Evolutionary conservation across 2,797 vertebrate species (phyloP), one percentile per base, ranked within the genome.

Genomic region (Dryobates pubescens): DNA sequence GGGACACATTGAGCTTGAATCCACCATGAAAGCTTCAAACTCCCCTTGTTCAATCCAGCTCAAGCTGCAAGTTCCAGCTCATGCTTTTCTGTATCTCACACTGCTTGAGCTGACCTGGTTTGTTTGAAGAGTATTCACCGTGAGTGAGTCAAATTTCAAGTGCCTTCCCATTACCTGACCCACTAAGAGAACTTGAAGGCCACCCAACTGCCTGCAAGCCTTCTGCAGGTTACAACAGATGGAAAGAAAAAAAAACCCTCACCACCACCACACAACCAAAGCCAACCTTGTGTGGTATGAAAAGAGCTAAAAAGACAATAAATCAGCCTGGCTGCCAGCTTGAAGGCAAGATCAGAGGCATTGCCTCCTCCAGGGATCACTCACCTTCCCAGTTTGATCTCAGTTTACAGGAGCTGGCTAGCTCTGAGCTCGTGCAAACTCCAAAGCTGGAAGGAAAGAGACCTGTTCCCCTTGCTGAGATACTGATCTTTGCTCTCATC

Each of bases 371-470:
- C 1, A 9, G 62, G 62, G 13, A 11, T 38, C 23, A 0, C 67
- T 74, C 32, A 4, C 20, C 0, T 2, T 24, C 0, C 0, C 1
- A 0, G 1, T 43, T 71, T 38, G 20, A 9, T 13, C 14, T 64
- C 24, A 1, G 2, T 59, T 76, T 6, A 13, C 13, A 1, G 45
- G 34, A 0, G 0, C 19, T 15, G 30, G 16, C 16, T 7, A 30
- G 4, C 36, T 6, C 53, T 34, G 19, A 29, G 47, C 32, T 17
- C 17, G 17, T 19, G 17, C 32, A 53, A 22, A 20, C 59, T 32
- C 43, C 59, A 10, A 13, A 58, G 72, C 11, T 51, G 4, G 32
- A 17, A 36, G 53, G 74, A 78, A 19, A 0, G 13, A 22, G 77
- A 1, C 13, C 0, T 17, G 45, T 23, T 19, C 54, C 19, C 24